These are phyloP conservation scores for Uropetala carovei DNA, from an alignment of 2,888 invertebrate species.

Conservation along the genomic window DNA sequence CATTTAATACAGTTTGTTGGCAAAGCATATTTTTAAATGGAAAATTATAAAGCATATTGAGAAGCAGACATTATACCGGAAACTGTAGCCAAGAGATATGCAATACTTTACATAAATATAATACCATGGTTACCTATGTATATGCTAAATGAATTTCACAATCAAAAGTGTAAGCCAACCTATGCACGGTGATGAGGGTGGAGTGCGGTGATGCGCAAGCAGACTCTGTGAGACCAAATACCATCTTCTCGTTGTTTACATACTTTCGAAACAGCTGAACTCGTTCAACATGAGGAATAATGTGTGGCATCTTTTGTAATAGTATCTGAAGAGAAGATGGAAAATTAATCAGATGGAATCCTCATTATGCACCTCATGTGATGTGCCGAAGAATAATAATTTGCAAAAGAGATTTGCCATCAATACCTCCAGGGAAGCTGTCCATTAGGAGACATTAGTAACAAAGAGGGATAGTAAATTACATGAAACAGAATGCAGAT, in stretches of 20 bases:
- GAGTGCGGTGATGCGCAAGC: slow-evolving; percentile 85
- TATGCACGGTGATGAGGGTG: slow-evolving; percentile 83
- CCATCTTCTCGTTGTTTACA: slow-evolving; percentile 95
- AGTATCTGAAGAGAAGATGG: slow-evolving; percentile 78
- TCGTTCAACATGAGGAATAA: slow-evolving; percentile 96
- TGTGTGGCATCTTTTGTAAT: slow-evolving; percentile 96
- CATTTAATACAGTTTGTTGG: too few relatives aligned
- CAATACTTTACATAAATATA: neutral
- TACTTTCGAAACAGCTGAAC: slow-evolving; percentile 95
- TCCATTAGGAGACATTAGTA: neutral
- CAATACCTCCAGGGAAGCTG: neutral
- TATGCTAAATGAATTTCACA: neutral
- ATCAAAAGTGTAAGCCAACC: slow-evolving; percentile 74
- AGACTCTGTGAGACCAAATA: slow-evolving; percentile 89
- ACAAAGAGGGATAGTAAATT: neutral
- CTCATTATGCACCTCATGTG: neutral
- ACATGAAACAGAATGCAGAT: too few relatives aligned
- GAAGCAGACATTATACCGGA: neutral
- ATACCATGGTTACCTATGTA: neutral
- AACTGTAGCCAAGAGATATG: neutral
- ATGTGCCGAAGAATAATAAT: neutral
- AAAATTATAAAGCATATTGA: neutral
- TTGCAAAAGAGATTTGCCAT: neutral
- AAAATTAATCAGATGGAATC: slow-evolving; percentile 15
- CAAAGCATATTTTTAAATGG: neutral